Conservation (phyloP, 2,888 invertebrate species). For the Athalia circularis region DNA sequence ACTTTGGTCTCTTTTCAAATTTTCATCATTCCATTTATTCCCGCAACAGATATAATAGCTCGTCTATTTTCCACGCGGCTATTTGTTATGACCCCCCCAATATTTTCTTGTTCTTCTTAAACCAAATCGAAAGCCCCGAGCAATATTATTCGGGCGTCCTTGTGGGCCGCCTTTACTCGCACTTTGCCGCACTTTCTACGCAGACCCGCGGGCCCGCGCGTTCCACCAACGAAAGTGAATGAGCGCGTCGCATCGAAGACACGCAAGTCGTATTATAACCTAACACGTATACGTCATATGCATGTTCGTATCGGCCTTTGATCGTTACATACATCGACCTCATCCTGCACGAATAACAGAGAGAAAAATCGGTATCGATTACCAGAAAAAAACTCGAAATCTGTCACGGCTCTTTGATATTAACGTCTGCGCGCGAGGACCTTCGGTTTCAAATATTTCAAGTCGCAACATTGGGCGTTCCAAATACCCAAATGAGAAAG, state of each 20-base stretch:
- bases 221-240: constrained; percentile 40
- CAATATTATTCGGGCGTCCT: constrained; percentile 32
- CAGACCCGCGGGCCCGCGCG: constrained; percentile 25
- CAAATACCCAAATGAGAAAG: constrained; percentile 30
- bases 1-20: too few species aligned
- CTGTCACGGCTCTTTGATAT: neutral
- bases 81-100: neutral
- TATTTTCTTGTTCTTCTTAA: neutral
- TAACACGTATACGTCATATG: neutral
- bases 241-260: constrained; percentile 33
- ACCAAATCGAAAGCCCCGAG: constrained; percentile 25
- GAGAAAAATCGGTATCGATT: too few species aligned
- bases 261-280: constrained; percentile 11
- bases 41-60: too few species aligned
- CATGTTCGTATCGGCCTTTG: neutral
- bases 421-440: too few species aligned
- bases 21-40: neutral
- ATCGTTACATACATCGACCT: neutral
- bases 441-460: neutral
- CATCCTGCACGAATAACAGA: neutral
- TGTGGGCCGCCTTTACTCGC: constrained; percentile 37
- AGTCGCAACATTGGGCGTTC: constrained; percentile 11
- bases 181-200: constrained; percentile 41
- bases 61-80: neutral
- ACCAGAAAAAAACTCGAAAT: neutral